Evolutionary conservation across 2,797 vertebrate genomes (phyloP).

Genomic region (Myotis vivesi): DNA sequence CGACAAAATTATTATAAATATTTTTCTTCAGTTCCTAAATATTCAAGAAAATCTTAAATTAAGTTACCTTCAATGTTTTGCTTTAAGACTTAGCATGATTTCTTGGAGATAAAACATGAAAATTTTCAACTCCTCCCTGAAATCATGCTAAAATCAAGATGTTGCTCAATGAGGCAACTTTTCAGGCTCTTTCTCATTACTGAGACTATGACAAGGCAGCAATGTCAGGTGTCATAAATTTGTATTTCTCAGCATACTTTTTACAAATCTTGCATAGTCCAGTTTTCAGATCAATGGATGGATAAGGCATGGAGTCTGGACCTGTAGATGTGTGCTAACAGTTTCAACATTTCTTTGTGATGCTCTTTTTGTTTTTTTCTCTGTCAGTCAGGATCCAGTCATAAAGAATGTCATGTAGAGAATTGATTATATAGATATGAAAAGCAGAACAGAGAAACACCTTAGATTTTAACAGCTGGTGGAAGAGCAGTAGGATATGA

Average conservation of each 20-base stretch:
- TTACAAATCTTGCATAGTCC: neutral
- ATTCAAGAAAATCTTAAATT: conserved; percentile 39
- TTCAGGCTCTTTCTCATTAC: neutral
- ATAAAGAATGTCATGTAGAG: neutral
- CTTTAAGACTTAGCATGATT: neutral
- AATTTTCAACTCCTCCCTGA: neutral
- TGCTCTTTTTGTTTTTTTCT: neutral
- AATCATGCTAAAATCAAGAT: neutral
- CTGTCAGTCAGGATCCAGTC: neutral
- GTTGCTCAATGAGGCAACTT: neutral
- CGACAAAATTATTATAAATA: neutral
- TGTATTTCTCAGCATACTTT: neutral
- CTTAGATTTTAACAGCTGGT: neutral
- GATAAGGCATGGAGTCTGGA: neutral
- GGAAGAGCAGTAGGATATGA: neutral
- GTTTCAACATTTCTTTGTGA: neutral
- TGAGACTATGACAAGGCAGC: too few relatives aligned
- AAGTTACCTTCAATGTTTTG: neutral
- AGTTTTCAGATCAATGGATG: neutral
- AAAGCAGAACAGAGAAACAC: neutral
- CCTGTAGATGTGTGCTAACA: neutral
- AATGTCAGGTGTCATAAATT: neutral
- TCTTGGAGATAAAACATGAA: neutral
- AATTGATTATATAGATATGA: neutral
- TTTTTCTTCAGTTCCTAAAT: neutral